phyloP scores from a whole-genome alignment of 2,113 vertebrate genomes.

The Eulemur macaco region DNA sequence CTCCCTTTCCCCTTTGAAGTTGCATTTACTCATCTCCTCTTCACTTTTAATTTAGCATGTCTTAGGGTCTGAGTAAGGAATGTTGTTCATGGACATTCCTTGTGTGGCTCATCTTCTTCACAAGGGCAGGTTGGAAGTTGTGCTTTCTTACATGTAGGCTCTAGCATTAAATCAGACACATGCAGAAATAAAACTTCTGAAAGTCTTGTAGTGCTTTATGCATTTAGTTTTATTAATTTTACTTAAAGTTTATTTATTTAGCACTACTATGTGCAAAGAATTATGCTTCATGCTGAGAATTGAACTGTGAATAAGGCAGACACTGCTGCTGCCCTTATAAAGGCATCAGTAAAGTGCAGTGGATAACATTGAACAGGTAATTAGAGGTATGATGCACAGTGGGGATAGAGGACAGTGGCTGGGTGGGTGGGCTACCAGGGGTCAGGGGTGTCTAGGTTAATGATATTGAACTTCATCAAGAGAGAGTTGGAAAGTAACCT shows the following conservation, averaged over 20 bases:
- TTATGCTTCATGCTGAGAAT: neutral
- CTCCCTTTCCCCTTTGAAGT: neutral
- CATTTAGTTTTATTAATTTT: neutral
- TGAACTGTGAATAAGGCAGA: neutral
- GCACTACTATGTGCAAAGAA: neutral
- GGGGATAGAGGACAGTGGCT: neutral
- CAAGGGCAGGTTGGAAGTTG: neutral
- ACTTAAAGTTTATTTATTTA: neutral
- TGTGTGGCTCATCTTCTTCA: neutral
- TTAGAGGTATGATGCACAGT: neutral
- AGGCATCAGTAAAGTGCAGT: neutral
- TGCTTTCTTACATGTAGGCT: neutral
- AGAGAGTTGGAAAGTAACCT: neutral
- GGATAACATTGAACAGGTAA: neutral
- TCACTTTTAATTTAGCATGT: neutral
- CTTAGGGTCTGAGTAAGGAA: neutral
- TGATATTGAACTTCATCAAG: neutral
- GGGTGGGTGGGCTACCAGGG: neutral
- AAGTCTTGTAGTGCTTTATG: neutral
- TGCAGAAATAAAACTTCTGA: neutral
- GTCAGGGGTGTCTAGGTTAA: neutral
- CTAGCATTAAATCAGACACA: neutral
- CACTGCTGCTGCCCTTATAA: neutral
- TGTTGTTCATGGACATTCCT: neutral
- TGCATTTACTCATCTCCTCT: neutral